Conservation (phyloP, 2,888 invertebrate genomes). For the Spilosoma lubricipeda region DNA sequence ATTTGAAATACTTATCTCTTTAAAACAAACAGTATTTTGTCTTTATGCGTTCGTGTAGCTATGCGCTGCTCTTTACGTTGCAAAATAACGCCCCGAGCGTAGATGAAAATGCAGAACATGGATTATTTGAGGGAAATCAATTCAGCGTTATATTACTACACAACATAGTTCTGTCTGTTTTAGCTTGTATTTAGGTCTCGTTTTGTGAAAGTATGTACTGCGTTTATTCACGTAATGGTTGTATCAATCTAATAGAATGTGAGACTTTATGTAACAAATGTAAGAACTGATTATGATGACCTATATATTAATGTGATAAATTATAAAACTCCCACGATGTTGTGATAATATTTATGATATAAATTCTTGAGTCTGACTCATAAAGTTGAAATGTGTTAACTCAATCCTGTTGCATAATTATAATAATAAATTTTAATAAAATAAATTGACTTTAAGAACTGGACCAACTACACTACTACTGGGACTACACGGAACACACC, state of each 20-base stretch:
- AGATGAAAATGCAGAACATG: background rate
- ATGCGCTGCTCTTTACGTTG: background rate
- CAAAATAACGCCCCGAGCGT: conserved; percentile 1
- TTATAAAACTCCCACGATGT: too few species aligned
- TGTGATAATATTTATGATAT: too few species aligned
- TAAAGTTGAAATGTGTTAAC: too few species aligned
- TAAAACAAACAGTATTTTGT: background rate
- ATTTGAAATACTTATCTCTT: background rate
- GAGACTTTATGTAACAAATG: too few species aligned
- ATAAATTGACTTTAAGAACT: too few species aligned
- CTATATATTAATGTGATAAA: background rate
- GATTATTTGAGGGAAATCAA: conserved; percentile 2
- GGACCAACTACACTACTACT: too few species aligned
- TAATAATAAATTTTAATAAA: too few species aligned
- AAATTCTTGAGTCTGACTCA: too few species aligned
- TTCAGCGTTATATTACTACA: background rate
- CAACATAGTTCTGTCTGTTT: background rate
- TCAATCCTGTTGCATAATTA: too few species aligned
- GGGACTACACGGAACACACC: too few species aligned
- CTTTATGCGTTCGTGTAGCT: background rate
- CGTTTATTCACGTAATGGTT: background rate
- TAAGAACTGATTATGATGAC: background rate
- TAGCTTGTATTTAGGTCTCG: background rate
- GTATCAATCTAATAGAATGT: background rate
- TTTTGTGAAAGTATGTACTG: background rate